phyloP scores from a whole-genome alignment of 1,140 invertebrate genomes.

The Drosophila yakuba region DNA sequence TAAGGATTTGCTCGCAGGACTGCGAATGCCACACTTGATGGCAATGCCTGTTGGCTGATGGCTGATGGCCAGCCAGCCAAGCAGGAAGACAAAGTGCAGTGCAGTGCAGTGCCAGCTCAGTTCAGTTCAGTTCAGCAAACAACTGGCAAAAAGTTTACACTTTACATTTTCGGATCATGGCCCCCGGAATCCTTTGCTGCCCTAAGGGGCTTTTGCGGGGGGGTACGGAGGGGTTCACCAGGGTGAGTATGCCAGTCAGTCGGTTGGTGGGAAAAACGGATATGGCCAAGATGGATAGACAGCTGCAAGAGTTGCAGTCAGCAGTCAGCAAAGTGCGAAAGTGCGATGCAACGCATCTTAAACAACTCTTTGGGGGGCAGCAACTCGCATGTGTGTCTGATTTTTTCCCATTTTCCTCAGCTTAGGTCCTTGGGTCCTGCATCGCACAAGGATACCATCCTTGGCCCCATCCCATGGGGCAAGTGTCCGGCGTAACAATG shows the following conservation, averaged over 20 bases:
- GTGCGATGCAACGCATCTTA: conserved; percentile 62
- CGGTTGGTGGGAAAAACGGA: conserved; percentile 26
- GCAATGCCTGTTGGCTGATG: neutral
- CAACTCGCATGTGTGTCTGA: conserved; percentile 39
- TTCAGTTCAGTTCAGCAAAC: conserved; percentile 47
- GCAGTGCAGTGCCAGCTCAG: conserved; percentile 26
- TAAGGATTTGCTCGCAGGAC: conserved; percentile 2
- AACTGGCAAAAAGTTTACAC: conserved; percentile 74
- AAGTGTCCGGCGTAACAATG: conserved; percentile 59
- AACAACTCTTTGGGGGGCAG: conserved; percentile 36
- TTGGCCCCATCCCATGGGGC: neutral
- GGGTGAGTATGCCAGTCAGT: conserved; percentile 36
- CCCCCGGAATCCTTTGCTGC: conserved; percentile 7
- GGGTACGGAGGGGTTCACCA: neutral
- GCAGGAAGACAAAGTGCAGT: conserved; percentile 45
- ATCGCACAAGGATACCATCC: neutral
- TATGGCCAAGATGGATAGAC: conserved; percentile 53
- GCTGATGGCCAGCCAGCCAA: conserved; percentile 43
- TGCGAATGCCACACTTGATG: conserved; percentile 38
- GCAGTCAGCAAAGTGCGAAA: conserved; percentile 65
- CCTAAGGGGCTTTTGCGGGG: neutral
- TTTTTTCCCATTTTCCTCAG: conserved; percentile 10
- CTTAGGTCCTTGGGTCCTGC: conserved; percentile 4
- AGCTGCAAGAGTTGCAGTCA: conserved; percentile 61
- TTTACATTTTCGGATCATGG: conserved; percentile 58